Base-by-base conservation (phyloP, 2,113 vertebrate genomes). In the Peromyscus leucopus region DNA sequence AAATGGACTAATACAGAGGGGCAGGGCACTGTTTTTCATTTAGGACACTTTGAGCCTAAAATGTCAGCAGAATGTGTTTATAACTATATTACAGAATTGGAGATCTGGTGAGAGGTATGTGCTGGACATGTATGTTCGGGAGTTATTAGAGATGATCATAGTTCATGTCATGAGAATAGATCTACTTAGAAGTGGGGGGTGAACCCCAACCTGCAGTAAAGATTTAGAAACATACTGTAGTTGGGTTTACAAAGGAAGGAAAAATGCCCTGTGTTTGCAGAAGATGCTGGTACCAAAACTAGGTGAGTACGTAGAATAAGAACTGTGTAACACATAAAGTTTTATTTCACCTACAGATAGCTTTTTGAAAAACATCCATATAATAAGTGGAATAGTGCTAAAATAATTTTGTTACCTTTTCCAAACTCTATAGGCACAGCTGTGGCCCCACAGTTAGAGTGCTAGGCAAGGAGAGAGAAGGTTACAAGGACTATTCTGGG, bases 231-330 rank as follows among this genome's bases (percentile, higher is more conserved):
- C 88, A 42, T 1, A 86, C 17, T 22, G 16, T 67, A 36, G 19
- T 69, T 83, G 59, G 12, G 16, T 96, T 78, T 90, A 67, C 78
- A 94, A 90, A 87, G 84, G 21, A 74, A 95, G 57, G 83, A 87
- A 39, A 85, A 85, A 65, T 17, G 4, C 26, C 42, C 65, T 21
- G 7, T 83, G 19, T 46, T 42, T 21, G 13, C 31, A 89, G 67
- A 46, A 36, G 46, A n/a, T 22, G 22, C 2, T 24, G 48, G 28
- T n/a, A 33, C 33, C 72, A 57, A 87, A 80, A 46, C 42, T 86
- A 67, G 55, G 10, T 78, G 67, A 91, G 3, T 65, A 39, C 55
- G 39, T 83, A 79, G 71, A 91, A 33, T 91, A 67, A 69, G 61
- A 93, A 71, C 80, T 67, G 33, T 26, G 63, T 76, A 76, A 83